These are phyloP conservation scores for Heliconius eleuchia DNA, from an alignment of 1,140 invertebrate genomes.

Conservation along the genomic window DNA sequence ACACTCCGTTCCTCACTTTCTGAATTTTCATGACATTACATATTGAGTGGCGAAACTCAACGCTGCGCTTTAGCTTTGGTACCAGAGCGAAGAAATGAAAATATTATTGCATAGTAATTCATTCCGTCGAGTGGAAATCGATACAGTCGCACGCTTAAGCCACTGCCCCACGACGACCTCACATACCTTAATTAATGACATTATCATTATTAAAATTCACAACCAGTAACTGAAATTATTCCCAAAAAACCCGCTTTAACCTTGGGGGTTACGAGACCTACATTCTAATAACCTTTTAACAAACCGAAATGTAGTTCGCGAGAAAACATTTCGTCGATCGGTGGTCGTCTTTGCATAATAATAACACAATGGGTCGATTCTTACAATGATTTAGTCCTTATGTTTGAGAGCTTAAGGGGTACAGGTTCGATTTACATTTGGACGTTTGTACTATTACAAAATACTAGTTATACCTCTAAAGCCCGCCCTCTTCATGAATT, in stretches of 20 bases:
- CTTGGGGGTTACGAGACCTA: slow-evolving; percentile 55
- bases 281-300: slow-evolving; percentile 75
- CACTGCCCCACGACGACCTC: too few species aligned
- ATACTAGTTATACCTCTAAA: slow-evolving; percentile 64
- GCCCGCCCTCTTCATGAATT: slow-evolving; percentile 72
- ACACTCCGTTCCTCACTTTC: too few species aligned
- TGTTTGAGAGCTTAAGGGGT: slow-evolving; percentile 14
- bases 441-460: slow-evolving; percentile 53
- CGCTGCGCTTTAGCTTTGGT: too few species aligned
- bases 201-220: slow-evolving; percentile 1
- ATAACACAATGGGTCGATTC: slow-evolving; percentile 65
- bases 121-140: too few species aligned
- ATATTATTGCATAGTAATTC: too few species aligned
- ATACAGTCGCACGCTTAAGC: too few species aligned
- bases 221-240: slow-evolving; percentile 20
- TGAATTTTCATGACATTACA: too few species aligned
- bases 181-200: not conserved
- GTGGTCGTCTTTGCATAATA: slow-evolving; percentile 74
- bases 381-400: slow-evolving; percentile 32
- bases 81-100: too few species aligned
- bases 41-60: too few species aligned
- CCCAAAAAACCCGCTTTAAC: slow-evolving; percentile 47
- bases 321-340: slow-evolving; percentile 61
- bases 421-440: slow-evolving; percentile 2
- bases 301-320: slow-evolving; percentile 58